Conservation (phyloP, 2,113 vertebrate genomes). For the Loxodonta africana region DNA sequence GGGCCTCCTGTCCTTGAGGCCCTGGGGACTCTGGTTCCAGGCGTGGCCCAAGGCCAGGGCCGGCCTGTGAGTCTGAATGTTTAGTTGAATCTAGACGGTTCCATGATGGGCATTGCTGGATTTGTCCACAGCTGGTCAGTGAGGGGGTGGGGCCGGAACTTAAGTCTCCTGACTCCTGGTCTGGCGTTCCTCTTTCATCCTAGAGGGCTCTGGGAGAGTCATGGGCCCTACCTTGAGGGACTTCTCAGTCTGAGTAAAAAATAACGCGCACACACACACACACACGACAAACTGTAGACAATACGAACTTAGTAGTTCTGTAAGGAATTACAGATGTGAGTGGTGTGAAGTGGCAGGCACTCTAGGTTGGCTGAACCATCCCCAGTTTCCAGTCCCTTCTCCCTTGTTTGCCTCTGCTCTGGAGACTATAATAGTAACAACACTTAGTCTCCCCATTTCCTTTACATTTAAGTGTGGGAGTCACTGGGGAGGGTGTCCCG, state of each 20-base stretch:
- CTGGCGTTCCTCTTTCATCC: neutral
- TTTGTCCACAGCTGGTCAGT: neutral
- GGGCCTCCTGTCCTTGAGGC: neutral
- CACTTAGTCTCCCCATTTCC: neutral
- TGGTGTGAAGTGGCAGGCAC: neutral
- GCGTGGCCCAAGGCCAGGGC: fast-evolving
- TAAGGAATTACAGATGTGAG: neutral
- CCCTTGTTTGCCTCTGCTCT: neutral
- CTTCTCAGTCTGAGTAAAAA: neutral
- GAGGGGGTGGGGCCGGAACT: neutral
- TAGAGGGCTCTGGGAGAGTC: neutral
- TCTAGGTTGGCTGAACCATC: neutral
- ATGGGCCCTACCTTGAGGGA: neutral
- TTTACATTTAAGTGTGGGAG: neutral
- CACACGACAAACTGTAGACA: neutral
- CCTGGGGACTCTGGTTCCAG: neutral
- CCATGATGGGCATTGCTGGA: neutral
- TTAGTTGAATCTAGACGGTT: neutral
- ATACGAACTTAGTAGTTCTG: neutral
- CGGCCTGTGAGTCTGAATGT: neutral
- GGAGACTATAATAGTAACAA: neutral
- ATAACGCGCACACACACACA: neutral
- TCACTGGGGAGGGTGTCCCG: neutral
- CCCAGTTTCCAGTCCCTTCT: neutral
- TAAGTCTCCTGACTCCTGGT: neutral